Evolutionary conservation across 2,797 vertebrate species (phyloP).

Genomic region (Pitangus sulphuratus): DNA sequence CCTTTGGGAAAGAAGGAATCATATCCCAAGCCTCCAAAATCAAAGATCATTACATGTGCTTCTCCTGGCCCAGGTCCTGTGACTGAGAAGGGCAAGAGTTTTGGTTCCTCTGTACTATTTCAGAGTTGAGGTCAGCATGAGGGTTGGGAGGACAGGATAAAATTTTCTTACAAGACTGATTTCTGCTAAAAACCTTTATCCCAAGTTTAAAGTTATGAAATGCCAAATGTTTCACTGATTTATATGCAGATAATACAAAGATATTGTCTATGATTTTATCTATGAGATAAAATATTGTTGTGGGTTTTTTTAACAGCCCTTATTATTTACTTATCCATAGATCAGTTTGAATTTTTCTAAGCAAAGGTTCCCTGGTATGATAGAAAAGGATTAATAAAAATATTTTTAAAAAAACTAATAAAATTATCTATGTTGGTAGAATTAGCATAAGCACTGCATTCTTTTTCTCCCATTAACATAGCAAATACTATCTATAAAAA

Average conservation of each 20-base stretch:
- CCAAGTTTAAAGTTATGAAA: not conserved
- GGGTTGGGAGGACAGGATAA: not conserved
- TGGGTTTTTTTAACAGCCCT: not conserved
- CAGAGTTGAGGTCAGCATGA: not conserved
- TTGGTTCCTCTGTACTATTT: not conserved
- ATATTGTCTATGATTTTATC: not conserved
- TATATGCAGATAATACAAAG: not conserved
- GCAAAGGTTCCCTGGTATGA: not conserved
- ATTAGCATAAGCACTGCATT: not conserved
- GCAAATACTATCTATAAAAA: not conserved
- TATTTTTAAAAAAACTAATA: not conserved
- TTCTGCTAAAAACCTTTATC: not conserved
- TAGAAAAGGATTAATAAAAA: not conserved
- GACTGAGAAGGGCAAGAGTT: not conserved
- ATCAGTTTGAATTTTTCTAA: not conserved
- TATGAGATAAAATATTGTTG: not conserved
- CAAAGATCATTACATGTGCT: not conserved
- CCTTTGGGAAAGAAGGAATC: not conserved
- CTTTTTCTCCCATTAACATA: not conserved
- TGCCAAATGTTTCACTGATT: not conserved
- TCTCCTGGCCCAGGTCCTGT: not conserved
- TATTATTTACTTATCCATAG: not conserved
- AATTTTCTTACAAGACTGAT: not conserved
- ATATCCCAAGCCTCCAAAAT: not conserved
- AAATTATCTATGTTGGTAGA: not conserved